Evolutionary conservation across 2,113 vertebrate genomes (phyloP).

Genomic region (Meriones unguiculatus): DNA sequence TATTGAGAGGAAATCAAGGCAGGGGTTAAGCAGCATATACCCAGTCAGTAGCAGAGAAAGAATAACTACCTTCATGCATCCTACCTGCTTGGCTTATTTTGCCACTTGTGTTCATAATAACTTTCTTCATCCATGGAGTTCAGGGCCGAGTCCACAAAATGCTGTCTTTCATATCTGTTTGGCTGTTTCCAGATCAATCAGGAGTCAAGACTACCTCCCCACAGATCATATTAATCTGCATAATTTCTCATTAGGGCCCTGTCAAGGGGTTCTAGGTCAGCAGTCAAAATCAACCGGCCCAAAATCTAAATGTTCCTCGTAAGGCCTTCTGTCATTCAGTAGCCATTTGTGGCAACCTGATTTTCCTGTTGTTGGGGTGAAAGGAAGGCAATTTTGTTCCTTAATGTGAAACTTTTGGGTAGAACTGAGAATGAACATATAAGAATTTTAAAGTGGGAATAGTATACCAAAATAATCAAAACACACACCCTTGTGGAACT

Average conservation of each 20-base stretch:
- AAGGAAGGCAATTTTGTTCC: neutral
- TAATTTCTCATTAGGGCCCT: neutral
- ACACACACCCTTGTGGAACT: conserved; percentile 55
- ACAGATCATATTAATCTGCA: neutral
- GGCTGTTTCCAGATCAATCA: neutral
- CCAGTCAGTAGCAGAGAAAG: neutral
- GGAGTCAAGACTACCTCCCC: neutral
- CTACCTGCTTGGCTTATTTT: neutral
- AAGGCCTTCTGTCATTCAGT: neutral
- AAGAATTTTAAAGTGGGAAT: conserved; percentile 54
- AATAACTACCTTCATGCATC: neutral
- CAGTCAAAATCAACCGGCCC: neutral
- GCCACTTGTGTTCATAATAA: neutral
- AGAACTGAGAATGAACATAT: conserved; percentile 53
- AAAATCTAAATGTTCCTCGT: neutral
- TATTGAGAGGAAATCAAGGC: neutral
- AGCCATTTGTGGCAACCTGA: too few relatives aligned
- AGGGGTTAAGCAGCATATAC: neutral
- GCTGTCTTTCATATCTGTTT: neutral
- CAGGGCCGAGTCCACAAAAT: neutral
- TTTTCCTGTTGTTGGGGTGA: neutral
- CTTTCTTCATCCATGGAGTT: neutral
- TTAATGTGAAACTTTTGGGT: conserved; percentile 61
- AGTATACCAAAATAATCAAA: conserved; percentile 48
- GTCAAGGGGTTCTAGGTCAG: neutral